Evolutionary conservation across 37 sponge, comb jelly and placozoan genomes (phyloP).

Genomic region (Oscarella lobularis): DNA sequence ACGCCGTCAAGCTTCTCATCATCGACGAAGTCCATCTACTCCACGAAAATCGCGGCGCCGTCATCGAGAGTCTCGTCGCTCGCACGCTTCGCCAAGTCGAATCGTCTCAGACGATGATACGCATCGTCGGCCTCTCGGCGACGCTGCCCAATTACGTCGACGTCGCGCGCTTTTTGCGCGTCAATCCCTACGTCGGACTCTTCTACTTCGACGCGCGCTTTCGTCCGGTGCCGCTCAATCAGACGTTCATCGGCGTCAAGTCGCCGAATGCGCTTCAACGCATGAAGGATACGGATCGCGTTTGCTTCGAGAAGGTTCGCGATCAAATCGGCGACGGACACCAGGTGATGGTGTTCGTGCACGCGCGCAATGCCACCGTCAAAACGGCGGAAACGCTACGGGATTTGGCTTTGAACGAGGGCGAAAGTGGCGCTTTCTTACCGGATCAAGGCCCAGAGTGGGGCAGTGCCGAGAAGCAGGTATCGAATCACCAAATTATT

Average conservation of each 20-base stretch:
- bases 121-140: constrained; percentile 97
- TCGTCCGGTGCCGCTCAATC: constrained; percentile 87
- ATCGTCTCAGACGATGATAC: constrained; percentile 82
- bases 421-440: constrained; percentile 32
- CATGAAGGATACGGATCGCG: constrained; percentile 73
- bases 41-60: constrained; percentile 95
- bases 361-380: constrained; percentile 91
- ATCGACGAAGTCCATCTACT: constrained; percentile 96
- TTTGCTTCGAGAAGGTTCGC: constrained; percentile 93
- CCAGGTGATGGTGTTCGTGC: constrained; percentile 98
- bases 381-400: constrained; percentile 69
- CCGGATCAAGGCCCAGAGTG: constrained; percentile 46
- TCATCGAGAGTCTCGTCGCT: constrained; percentile 93
- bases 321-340: constrained; percentile 52
- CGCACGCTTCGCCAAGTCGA: constrained; percentile 94
- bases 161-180: constrained; percentile 83
- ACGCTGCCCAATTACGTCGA: constrained; percentile 97
- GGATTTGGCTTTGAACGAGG: constrained; percentile 49
- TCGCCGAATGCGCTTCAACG: constrained; percentile 48
- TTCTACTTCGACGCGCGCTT: constrained; percentile 95
- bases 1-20: constrained; percentile 83
- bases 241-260: constrained; percentile 84
- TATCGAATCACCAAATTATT: too few species aligned
- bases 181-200: constrained; percentile 73
- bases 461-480: constrained; percentile 63